Percentiles rank a stretch among this genome's conserved stretches.
These are phyloP conservation scores for Monochamus saltuarius DNA, from an alignment of 1,140 invertebrate genomes.

Conservation along the genomic window DNA sequence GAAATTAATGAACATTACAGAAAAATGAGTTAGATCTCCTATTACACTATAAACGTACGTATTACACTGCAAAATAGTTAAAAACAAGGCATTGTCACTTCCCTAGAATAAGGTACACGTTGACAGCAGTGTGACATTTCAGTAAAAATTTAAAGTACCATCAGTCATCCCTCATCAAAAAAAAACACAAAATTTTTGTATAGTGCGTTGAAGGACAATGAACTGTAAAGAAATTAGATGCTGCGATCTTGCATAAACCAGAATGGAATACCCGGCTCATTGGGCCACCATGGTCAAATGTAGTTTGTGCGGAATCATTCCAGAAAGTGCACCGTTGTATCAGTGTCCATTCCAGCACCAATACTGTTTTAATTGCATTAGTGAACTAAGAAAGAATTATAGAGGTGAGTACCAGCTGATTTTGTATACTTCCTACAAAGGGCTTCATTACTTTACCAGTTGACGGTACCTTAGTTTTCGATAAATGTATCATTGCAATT, in stretches of 20 bases:
- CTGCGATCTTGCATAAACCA: slow-evolving; percentile 8
- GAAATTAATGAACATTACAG: too few relatives aligned
- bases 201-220: slow-evolving; percentile 17
- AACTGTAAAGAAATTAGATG: slow-evolving; percentile 10
- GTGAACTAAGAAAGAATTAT: slow-evolving; percentile 4
- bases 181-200: slow-evolving; percentile 21
- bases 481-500: too few relatives aligned
- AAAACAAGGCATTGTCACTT: too few relatives aligned
- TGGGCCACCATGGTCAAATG: slow-evolving; percentile 18
- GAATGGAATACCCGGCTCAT: slow-evolving; percentile 12
- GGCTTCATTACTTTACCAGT: too few relatives aligned
- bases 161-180: slow-evolving; percentile 13
- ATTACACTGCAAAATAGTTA: too few relatives aligned
- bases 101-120: too few relatives aligned
- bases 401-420: slow-evolving; percentile 1
- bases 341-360: slow-evolving; percentile 15
- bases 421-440: too few relatives aligned
- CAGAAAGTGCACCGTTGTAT: slow-evolving; percentile 15
- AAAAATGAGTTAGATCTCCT: too few relatives aligned
- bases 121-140: too few relatives aligned
- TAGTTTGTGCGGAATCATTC: slow-evolving; percentile 20
- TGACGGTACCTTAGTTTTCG: too few relatives aligned
- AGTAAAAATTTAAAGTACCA: not conserved
- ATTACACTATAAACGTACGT: too few relatives aligned
- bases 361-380: slow-evolving; percentile 14